These are phyloP conservation scores for Eubasilissa regina DNA, from an alignment of 1,140 invertebrate species.

Conservation along the genomic window DNA sequence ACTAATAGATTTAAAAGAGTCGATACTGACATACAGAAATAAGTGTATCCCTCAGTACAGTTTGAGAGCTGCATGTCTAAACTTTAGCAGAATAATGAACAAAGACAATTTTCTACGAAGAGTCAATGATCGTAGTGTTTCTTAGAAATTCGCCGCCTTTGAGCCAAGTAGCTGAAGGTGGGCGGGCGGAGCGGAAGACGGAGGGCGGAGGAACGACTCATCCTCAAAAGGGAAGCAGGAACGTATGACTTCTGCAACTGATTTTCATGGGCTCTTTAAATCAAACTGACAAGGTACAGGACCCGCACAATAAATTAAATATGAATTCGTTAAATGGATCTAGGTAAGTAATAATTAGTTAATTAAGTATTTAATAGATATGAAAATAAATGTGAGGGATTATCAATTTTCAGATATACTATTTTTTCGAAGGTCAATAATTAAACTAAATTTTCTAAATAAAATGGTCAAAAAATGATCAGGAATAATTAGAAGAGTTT, in stretches of 20 bases:
- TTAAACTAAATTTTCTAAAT: too few relatives aligned
- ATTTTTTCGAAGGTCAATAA: too few relatives aligned
- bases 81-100: slow-evolving; percentile 1
- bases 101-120: slow-evolving; percentile 7
- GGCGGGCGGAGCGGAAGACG: background rate
- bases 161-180: too few relatives aligned
- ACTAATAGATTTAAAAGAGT: too few relatives aligned
- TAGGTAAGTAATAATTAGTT: background rate
- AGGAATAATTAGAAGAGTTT: too few relatives aligned
- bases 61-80: background rate
- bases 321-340: background rate
- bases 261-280: slow-evolving; percentile 7
- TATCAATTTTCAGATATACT: too few relatives aligned
- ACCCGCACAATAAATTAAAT: slow-evolving; percentile 3
- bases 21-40: too few relatives aligned
- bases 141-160: background rate
- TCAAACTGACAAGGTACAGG: background rate
- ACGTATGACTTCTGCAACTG: slow-evolving; percentile 6
- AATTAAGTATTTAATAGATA: background rate
- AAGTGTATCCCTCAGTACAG: too few relatives aligned
- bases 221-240: background rate
- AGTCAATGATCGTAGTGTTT: slow-evolving; percentile 9
- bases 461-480: too few relatives aligned
- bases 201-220: background rate
- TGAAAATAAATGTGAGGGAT: too few relatives aligned